Base-by-base conservation (phyloP, 2,113 vertebrate genomes). In the Myocastor coypus region DNA sequence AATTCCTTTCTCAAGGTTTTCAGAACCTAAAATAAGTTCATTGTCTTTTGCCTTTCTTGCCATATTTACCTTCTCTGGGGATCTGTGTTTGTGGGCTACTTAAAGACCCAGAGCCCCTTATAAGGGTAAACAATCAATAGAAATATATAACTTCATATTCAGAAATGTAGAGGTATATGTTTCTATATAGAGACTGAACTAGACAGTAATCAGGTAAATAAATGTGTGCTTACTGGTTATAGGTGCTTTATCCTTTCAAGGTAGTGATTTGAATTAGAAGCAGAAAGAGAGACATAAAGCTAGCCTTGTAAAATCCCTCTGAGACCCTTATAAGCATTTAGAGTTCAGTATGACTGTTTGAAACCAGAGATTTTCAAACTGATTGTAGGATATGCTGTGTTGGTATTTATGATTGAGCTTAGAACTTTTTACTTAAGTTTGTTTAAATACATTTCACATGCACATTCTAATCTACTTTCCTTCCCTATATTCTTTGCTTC, bases 401-500 rank as follows among this genome's bases (percentile, higher is more conserved):
- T 40, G 57, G 4, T 37, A 11, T 13, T 10, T 19, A 13, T 91
- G 73, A 32, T 34, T 87, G 3, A 83, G 71, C 66, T 77, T 40
- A 52, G 52, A 83, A 4, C 64, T 69, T 1, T 71, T 96, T 78
- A 16, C 64, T 82, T 89, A 42, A 66, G 42, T 87, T 73, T 92
- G 34, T 63, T 87, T 73, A 50, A 55, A 28, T 84, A 19, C 30
- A 40, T 88, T 87, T 93, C 46, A 94, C 61, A 57, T 96, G 63
- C 40, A 71, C 83, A 75, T 95, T 95, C 92, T 55, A 95, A 55
- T 57, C 83, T 97, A 24, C 71, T 87, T 64, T 0, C 0, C 28
- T 94, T 92, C 90, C 75, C 61, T 90, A 86, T 91, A 57, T 64
- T 93, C 91, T 97, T n/a, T 82, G 83, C 93, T 57, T 92, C 75